Evolutionary conservation across 2,888 invertebrate species (phyloP), one percentile per base, ranked within the genome.

Genomic region (Ichneumon xanthorius): DNA sequence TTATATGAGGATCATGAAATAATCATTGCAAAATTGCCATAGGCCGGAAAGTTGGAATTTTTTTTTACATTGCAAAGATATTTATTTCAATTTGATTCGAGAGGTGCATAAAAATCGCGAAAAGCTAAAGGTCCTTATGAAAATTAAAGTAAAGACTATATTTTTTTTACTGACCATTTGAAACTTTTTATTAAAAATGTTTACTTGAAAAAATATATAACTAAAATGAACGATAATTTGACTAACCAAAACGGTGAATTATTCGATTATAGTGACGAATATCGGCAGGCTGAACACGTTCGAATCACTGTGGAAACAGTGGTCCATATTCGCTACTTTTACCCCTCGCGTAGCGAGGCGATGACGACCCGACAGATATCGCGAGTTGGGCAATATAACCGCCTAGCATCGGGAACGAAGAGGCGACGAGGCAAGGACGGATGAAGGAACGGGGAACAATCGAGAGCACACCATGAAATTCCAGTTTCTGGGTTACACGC

Each of bases 401-500:
- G 48, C 53, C 22, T 40, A 78, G 72, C 48, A 77, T 73, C 70
- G 75, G 48, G 77, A 73, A 70, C 40, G 53, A 80, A 40, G 63
- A 80, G 71, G 33, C 76, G 75, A 80, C 75, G 83, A 84, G 75
- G 75, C 48, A 26, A 50, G 67, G 58, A 16, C 14, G 30, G 33
- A 77, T 58, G 72, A 53, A 65, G 26, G 30, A 58, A 45, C 68
- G 73, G n/a, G 78, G 53, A 84, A 81, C 77, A 78, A 85, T 85
- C 73, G 73, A 33, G 78, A 68, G 61, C 73, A 58, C 71, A 82
- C 82, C 82, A 76, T 85, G 82, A 82, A 82, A 82, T 85, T 85
- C 63, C 79, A 71, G 82, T 85, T 82, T 85, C 85, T 85, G 76
- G 85, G 85, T 85, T 85, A 82, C 75, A 85, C 85, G 82, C 76